Evolutionary conservation across 2,888 invertebrate genomes (phyloP).

Genomic region (Epistrophe eligans): DNA sequence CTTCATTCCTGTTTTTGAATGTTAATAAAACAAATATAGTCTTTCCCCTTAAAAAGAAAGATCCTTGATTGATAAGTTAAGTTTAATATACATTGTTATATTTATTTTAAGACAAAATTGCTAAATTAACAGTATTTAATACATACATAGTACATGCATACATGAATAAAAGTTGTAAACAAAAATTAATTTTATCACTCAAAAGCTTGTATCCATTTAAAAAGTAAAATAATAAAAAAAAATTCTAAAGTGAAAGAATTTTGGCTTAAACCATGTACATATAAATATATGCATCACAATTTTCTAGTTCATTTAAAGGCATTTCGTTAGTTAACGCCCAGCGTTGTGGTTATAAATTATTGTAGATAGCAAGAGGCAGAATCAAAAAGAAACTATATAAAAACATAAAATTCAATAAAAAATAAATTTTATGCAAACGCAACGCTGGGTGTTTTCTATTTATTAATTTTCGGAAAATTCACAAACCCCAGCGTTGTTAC

Average conservation of each 20-base stretch:
- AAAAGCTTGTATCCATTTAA: background rate
- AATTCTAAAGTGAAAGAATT: background rate
- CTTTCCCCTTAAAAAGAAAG: too few species aligned
- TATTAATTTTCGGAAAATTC: conserved; percentile 31
- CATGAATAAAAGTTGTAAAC: background rate
- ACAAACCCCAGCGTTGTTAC: conserved; percentile 63
- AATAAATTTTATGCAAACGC: conserved; percentile 12
- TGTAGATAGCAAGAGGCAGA: conserved; percentile 53
- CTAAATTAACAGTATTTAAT: too few species aligned
- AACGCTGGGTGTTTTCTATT: conserved; percentile 60
- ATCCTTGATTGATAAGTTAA: too few species aligned
- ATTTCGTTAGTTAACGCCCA: conserved; percentile 30
- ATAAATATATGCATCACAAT: background rate
- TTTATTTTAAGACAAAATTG: too few species aligned
- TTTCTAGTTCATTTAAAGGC: background rate
- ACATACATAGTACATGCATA: background rate
- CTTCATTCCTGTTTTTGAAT: too few species aligned
- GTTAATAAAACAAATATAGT: too few species aligned
- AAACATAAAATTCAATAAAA: conserved; percentile 10
- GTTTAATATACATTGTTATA: too few species aligned
- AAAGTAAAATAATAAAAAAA: background rate
- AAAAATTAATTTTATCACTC: background rate
- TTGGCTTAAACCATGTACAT: background rate
- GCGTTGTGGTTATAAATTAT: conserved; percentile 36
- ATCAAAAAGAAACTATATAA: conserved; percentile 58